A percentile compares a stretch with the other conserved stretches of the same genome.
Conservation (phyloP, 1,140 invertebrate genomes). For the Pogonomyrmex barbatus region DNA sequence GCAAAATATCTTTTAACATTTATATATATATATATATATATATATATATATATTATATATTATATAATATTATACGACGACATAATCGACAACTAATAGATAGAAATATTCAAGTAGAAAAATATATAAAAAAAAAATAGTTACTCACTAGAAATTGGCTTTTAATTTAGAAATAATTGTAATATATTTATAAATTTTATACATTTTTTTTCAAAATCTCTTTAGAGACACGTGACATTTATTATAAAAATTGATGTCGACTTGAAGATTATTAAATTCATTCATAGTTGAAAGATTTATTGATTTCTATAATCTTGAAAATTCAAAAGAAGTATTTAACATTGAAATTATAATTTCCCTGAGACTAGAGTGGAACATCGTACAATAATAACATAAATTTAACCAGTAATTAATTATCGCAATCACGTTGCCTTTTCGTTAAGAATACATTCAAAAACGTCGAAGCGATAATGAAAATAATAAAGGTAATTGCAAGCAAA, state of each 20-base stretch:
- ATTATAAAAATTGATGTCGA: no score
- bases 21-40: background rate
- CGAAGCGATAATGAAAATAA: background rate
- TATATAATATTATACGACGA: no score
- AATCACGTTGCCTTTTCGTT: background rate
- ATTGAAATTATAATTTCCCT: background rate
- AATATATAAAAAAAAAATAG: no score
- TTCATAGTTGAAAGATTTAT: background rate
- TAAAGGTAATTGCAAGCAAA: slow-evolving; percentile 1
- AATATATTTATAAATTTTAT: no score
- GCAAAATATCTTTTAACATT: slow-evolving; percentile 1
- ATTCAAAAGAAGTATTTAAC: background rate
- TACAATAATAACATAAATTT: background rate
- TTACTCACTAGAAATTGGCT: no score
- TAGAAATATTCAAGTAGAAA: no score
- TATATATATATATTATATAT: background rate
- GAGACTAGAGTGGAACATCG: background rate
- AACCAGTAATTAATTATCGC: background rate
- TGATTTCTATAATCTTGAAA: background rate
- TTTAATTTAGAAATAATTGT: no score
- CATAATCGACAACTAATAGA: no score
- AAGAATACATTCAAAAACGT: background rate
- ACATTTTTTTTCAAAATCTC: no score
- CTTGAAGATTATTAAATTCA: background rate
- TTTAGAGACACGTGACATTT: no score